phyloP scores from a whole-genome alignment of 2,888 invertebrate species.

The Bibio marci region DNA sequence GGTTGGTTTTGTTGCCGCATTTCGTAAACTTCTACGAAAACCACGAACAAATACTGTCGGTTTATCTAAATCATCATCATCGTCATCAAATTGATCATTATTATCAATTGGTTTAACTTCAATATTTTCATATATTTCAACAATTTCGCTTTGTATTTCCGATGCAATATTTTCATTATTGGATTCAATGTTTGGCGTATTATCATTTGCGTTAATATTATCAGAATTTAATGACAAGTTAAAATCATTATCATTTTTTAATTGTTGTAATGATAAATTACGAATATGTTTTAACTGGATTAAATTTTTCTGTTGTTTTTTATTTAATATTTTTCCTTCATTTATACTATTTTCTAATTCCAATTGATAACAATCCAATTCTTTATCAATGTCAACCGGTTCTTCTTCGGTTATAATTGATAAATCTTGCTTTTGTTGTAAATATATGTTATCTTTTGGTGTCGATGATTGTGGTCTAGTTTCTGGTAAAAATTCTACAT shows the following conservation, averaged over 20 bases:
- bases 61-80: constrained; percentile 18
- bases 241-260: no score
- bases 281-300: constrained; percentile 2
- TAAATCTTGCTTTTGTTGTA: constrained; percentile 9
- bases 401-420: constrained; percentile 23
- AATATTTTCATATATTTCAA: not conserved
- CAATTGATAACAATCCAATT: constrained; percentile 26
- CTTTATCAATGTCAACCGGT: constrained; percentile 25
- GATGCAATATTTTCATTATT: not conserved
- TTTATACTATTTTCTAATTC: constrained; percentile 30
- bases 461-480: constrained; percentile 7
- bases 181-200: not conserved
- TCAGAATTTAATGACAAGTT: no score
- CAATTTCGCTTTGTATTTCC: not conserved
- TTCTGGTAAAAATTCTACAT: constrained; percentile 23
- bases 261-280: no score
- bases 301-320: constrained; percentile 6
- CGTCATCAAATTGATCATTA: constrained; percentile 11
- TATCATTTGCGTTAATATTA: no score
- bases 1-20: not conserved
- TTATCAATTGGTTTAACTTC: constrained; percentile 6
- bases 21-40: constrained; percentile 15
- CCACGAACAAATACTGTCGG: constrained; percentile 25
- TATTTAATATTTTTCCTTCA: constrained; percentile 24
- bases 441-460: constrained; percentile 10